Base-by-base conservation (phyloP, 2,797 vertebrate species). In the Cossypha caffra region DNA sequence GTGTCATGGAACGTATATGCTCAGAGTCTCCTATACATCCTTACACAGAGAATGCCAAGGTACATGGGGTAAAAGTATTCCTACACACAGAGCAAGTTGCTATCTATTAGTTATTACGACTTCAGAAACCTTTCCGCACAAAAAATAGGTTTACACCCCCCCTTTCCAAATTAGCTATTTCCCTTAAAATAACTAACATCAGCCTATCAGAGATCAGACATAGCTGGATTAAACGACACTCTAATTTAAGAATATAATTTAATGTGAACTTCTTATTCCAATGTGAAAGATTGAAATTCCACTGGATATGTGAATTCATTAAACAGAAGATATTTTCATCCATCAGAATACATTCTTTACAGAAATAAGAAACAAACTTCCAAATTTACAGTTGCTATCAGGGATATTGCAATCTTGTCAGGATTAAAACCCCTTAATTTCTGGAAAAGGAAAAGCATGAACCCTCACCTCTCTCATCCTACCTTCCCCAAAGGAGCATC, bases 321-420 rank as follows among this genome's bases (percentile, higher is more conserved):
- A 95, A 96, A 93, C 16, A 47, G 64, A 71, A 85, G 57, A 96
- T 95, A 86, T 93, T 97, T 97, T 96, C 86, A 95, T 97, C 96
- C 92, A 93, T 91, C 85, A 87, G 47, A 90, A 88, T 89, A 51
- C 2, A 11, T 85, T 90, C 57, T 91, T 96, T 94, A 93, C 57
- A 96, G 87, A 96, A 96, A 94, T 91, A 96, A 92, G 95, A 96
- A 97, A 90, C 79, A 66, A 28, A 71, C 38, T 66, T 97, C 79
- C 90, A 96, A 91, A 96, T 93, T 96, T 83, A 94, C 82, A 89
- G 72, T 84, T 94, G 63, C 48, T 95, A 64, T 93, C 95, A 88
- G 29, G 54, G 51, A 83, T 85, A 96, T 80, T 93, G 87, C 18
- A 35, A 50, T 50, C 95, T 78, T 26, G 10, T 77, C 92, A 93